Percentiles rank a stretch among this genome's conserved stretches.
phyloP scores from a whole-genome alignment of 2,888 invertebrate species.

The Icerya purchasi region DNA sequence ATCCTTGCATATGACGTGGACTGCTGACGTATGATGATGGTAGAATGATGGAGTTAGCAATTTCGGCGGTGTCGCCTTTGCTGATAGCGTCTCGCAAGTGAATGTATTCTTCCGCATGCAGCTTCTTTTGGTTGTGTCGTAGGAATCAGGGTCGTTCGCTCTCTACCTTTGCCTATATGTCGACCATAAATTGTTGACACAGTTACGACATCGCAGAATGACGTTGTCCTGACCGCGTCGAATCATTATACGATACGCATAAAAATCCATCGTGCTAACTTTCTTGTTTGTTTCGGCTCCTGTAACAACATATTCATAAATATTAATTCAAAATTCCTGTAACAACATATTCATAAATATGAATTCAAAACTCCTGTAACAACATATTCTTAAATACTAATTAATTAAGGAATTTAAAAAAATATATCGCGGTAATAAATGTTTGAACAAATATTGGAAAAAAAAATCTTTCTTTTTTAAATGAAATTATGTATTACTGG shows the following conservation, averaged over 20 bases:
- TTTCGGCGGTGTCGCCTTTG: slow-evolving; percentile 18
- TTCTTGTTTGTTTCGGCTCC: slow-evolving; percentile 15
- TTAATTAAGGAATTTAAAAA: no score
- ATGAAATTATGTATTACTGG: no score
- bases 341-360: no score
- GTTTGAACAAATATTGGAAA: no score
- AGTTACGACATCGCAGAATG: slow-evolving; percentile 19
- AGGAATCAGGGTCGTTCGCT: slow-evolving; percentile 22
- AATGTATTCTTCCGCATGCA: slow-evolving; percentile 20
- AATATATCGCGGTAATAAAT: no score
- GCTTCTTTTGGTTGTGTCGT: slow-evolving; percentile 21
- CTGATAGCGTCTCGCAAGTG: slow-evolving; percentile 21
- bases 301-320: background rate
- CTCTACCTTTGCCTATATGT: slow-evolving; percentile 24
- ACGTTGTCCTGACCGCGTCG: slow-evolving; percentile 16
- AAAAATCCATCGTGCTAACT: slow-evolving; percentile 19
- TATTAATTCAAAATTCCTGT: background rate
- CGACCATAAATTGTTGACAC: slow-evolving; percentile 23
- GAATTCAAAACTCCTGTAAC: no score
- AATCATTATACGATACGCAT: slow-evolving; percentile 20
- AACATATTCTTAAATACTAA: no score
- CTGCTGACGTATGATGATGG: slow-evolving; percentile 21
- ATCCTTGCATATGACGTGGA: slow-evolving; percentile 22
- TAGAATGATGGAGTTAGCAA: slow-evolving; percentile 20
- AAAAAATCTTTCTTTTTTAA: no score